Conservation (phyloP, 2,888 invertebrate species). For the Galerucella nymphaeae region DNA sequence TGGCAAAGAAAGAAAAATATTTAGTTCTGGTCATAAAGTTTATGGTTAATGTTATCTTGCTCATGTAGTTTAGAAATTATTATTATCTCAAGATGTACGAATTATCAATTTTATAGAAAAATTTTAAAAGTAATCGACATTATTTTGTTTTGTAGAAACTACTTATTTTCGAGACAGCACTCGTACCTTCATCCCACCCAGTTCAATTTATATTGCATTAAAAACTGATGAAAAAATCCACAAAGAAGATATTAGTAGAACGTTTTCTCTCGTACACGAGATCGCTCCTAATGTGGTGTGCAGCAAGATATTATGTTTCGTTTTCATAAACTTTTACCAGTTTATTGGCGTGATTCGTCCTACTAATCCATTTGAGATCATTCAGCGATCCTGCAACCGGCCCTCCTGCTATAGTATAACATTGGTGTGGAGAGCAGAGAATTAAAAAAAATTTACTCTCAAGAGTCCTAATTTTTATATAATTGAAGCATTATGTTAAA, state of each 20-base stretch:
- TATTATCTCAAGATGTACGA: no score
- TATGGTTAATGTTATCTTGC: no score
- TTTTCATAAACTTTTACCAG: constrained; percentile 34
- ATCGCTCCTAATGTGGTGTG: constrained; percentile 30
- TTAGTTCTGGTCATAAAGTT: no score
- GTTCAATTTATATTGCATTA: not conserved
- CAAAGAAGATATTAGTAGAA: constrained; percentile 27
- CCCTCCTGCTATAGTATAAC: constrained; percentile 10
- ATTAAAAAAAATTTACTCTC: no score
- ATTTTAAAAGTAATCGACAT: no score
- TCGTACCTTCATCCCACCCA: not conserved
- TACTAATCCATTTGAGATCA: constrained; percentile 26
- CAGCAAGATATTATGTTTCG: constrained; percentile 28
- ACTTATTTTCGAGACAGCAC: not conserved
- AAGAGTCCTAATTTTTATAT: no score
- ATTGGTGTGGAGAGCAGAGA: constrained; percentile 1
- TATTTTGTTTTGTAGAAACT: no score
- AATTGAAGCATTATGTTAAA: no score
- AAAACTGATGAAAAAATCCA: constrained; percentile 15
- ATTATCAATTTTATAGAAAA: no score
- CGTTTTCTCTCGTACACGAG: constrained; percentile 37
- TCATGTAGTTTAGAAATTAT: no score
- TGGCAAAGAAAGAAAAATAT: no score
- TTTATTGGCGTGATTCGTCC: constrained; percentile 21
- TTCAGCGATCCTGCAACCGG: constrained; percentile 9